Evolutionary conservation across 1,140 invertebrate species (phyloP), one percentile per base, ranked within the genome.

Genomic region (Lordiphosa stackelbergi): DNA sequence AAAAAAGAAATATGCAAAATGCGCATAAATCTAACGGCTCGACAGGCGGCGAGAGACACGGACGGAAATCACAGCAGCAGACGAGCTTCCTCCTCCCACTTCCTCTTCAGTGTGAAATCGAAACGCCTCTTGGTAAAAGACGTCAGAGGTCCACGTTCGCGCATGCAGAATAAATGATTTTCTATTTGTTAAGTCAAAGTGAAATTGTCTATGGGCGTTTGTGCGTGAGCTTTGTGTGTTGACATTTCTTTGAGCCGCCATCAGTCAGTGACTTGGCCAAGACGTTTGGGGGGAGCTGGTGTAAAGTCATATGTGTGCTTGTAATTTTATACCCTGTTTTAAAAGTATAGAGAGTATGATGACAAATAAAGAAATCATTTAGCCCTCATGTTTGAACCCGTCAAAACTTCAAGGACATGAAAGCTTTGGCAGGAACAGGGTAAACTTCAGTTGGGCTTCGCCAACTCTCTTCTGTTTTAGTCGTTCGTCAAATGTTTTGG

Each of bases 131-230:
- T 59, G 28, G 69, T 64, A 69, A 63, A 64, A 36, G 49, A 49
- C 16, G 31, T 6, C 38, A 11, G 3, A 36, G 47, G 64, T 47
- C 41, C 45, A 46, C 48, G 56, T 41, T 69, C 66, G 66, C 66
- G 75, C 72, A 74, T 79, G 75, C 59, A 75, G 75, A 79, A 79
- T 79, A 79, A 79, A 79, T 79, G 75, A 79, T 81, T 79, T 79
- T 79, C 77, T 79, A 79, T 79, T 79, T 79, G 75, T 79, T 81
- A 81, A 81, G 77, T 81, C 71, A 79, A 79, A 79, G 75, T 64
- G 77, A 79, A 79, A 81, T 71, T 71, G 71, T 69, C 60, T 71
- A 53, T 47, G 56, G 47, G 34, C n/a, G 64, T 19, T 36, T 58
- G 53, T 56, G 66, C 66, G 66, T 69, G 46, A 66, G 75, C 63